Percentiles rank a stretch among this genome's conserved stretches.
Conservation (phyloP, 2,888 invertebrate species). For the Elysia crispata region DNA sequence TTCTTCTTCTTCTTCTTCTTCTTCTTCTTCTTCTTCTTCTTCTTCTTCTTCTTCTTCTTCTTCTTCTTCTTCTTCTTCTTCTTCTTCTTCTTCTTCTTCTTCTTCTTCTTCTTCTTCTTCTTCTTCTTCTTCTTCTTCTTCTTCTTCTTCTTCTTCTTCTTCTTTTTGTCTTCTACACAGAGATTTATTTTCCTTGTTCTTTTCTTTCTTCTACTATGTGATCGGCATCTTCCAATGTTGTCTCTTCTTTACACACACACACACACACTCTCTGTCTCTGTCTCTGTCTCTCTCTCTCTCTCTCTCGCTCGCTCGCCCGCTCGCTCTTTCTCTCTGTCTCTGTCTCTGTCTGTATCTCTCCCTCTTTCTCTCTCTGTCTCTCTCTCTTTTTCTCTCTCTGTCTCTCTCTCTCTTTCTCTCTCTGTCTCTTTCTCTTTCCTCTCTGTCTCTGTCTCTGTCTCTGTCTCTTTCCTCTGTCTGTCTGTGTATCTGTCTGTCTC, state of each 20-base stretch:
- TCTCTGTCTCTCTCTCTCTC: slow-evolving; percentile 2
- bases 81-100: too few relatives aligned
- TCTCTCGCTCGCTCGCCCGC: too few relatives aligned
- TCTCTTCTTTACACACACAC: too few relatives aligned
- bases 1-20: not conserved
- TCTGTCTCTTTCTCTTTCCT: not conserved
- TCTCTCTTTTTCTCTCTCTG: slow-evolving; percentile 5
- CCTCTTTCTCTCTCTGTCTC: slow-evolving; percentile 10
- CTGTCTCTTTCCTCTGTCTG: not conserved
- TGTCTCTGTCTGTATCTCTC: not conserved
- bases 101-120: too few relatives aligned
- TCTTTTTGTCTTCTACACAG: too few relatives aligned
- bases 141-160: too few relatives aligned
- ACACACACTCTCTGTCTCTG: too few relatives aligned
- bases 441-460: not conserved
- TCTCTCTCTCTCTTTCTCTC: not conserved
- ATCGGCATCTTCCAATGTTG: too few relatives aligned
- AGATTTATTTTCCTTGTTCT: too few relatives aligned
- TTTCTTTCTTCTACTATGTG: too few relatives aligned
- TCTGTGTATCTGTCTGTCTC: not conserved
- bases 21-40: not conserved
- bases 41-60: not conserved
- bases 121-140: too few relatives aligned
- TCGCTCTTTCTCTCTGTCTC: not conserved
- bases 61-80: too few relatives aligned